Conservation (phyloP, 1,140 invertebrate species). For the Pseudomyrmex sp. region DNA sequence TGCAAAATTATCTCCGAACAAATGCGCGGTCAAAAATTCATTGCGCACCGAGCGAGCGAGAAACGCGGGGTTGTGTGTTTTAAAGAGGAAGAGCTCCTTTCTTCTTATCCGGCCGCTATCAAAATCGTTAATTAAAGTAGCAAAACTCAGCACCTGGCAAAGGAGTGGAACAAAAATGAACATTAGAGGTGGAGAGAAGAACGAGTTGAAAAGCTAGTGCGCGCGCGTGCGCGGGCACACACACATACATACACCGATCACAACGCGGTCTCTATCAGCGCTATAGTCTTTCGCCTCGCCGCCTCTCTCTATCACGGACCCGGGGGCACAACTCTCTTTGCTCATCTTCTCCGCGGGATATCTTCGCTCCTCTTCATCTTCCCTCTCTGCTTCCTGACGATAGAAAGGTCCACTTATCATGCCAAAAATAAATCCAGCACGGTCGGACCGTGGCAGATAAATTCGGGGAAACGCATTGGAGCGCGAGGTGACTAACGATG, state of each 20-base stretch:
- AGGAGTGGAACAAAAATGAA: constrained; percentile 50
- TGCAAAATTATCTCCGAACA: too few relatives aligned
- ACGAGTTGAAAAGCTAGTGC: constrained; percentile 47
- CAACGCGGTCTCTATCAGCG: constrained; percentile 8
- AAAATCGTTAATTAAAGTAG: constrained; percentile 71
- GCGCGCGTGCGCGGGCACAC: too few relatives aligned
- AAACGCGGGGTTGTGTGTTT: constrained; percentile 23
- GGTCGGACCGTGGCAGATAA: constrained; percentile 43
- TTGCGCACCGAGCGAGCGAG: not conserved
- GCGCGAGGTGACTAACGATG: constrained; percentile 61
- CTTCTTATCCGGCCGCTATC: constrained; percentile 68
- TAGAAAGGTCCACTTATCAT: constrained; percentile 68
- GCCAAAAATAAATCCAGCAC: constrained; percentile 62
- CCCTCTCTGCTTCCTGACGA: constrained; percentile 41
- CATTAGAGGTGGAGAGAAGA: constrained; percentile 24
- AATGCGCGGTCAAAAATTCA: too few relatives aligned
- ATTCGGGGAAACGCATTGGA: constrained; percentile 55
- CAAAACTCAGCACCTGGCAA: constrained; percentile 52
- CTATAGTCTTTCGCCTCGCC: constrained; percentile 5
- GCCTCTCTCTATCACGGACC: not conserved
- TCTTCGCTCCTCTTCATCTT: constrained; percentile 37
- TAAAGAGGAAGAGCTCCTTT: constrained; percentile 45
- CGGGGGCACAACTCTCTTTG: not conserved
- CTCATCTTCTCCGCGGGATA: constrained; percentile 19
- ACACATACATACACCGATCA: not conserved